Percentiles rank a stretch among this genome's conserved stretches.
Conservation (phyloP, 1,140 invertebrate species). For the Zaprionus ghesquierei region DNA sequence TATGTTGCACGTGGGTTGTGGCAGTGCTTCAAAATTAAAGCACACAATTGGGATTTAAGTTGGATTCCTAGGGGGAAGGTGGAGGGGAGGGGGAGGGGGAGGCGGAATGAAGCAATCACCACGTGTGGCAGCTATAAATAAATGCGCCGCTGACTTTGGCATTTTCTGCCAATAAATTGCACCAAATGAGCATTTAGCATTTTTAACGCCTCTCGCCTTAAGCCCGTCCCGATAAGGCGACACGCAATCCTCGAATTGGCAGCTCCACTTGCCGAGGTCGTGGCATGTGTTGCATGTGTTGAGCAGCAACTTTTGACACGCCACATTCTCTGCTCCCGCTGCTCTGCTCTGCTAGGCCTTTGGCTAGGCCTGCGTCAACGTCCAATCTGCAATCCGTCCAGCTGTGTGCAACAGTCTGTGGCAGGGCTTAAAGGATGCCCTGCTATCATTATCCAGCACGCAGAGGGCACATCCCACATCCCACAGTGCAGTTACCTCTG, state of each 20-base stretch:
- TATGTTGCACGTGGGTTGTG: constrained; percentile 29
- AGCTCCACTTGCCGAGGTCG: constrained; percentile 15
- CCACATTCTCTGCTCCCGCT: no score
- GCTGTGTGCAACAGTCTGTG: constrained; percentile 28
- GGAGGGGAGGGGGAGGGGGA: not conserved
- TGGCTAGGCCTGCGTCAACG: not conserved
- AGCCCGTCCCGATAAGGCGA: constrained; percentile 57
- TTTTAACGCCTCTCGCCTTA: constrained; percentile 64
- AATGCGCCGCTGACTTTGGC: constrained; percentile 22
- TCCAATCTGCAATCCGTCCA: constrained; percentile 7
- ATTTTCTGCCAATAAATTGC: constrained; percentile 59
- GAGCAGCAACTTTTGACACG: constrained; percentile 58
- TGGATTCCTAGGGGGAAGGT: not conserved
- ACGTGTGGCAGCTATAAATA: constrained; percentile 43
- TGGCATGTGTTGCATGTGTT: constrained; percentile 49
- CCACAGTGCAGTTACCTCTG: constrained; percentile 1
- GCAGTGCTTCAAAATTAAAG: constrained; percentile 25
- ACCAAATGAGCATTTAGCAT: constrained; percentile 65
- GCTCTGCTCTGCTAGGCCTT: no score
- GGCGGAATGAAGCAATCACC: constrained; percentile 35
- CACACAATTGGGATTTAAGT: constrained; percentile 23
- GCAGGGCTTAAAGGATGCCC: constrained; percentile 52
- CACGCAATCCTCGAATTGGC: constrained; percentile 48
- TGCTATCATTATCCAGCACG: constrained; percentile 72
- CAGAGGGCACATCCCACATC: constrained; percentile 5